Conservation (phyloP, 1,140 invertebrate species). For the Drosophila varians region DNA sequence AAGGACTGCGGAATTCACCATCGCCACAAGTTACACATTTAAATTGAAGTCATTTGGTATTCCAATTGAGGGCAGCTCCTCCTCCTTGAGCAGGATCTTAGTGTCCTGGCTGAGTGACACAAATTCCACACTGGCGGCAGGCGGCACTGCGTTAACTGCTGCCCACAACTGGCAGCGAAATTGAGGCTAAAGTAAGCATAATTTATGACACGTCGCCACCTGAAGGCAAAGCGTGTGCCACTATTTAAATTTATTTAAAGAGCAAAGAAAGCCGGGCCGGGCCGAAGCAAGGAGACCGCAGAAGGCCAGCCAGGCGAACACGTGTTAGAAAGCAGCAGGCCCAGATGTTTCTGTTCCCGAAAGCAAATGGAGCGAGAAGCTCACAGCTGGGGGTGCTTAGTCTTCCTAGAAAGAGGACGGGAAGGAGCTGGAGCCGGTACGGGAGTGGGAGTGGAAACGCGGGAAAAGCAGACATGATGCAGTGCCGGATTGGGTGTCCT, state of each 20-base stretch:
- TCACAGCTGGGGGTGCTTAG: conserved; percentile 40
- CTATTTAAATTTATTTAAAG: conserved; percentile 75
- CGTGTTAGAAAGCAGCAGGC: conserved; percentile 53
- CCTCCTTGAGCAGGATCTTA: conserved; percentile 22
- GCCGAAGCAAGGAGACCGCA: conserved; percentile 1
- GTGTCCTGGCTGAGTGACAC: conserved; percentile 56
- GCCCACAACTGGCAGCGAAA: conserved; percentile 49
- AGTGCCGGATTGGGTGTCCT: conserved; percentile 50
- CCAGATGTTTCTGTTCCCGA: conserved; percentile 46
- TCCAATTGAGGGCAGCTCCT: conserved; percentile 36
- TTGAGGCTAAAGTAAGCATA: conserved; percentile 78
- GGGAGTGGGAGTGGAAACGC: not conserved
- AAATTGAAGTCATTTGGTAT: conserved; percentile 62
- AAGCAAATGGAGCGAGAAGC: conserved; percentile 76
- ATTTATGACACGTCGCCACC: conserved; percentile 76
- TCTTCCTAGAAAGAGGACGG: not conserved
- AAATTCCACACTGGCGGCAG: conserved; percentile 48
- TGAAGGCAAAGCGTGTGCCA: conserved; percentile 49
- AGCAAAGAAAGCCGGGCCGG: not conserved
- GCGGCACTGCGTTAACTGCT: conserved; percentile 37
- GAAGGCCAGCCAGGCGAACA: conserved; percentile 50
- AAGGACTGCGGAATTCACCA: not conserved
- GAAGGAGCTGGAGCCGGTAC: not conserved
- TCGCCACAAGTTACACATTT: conserved; percentile 6
- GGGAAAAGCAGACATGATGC: conserved; percentile 42